Base-by-base conservation (phyloP, 2,113 vertebrate species). In the Macquaria ambigua region DNA sequence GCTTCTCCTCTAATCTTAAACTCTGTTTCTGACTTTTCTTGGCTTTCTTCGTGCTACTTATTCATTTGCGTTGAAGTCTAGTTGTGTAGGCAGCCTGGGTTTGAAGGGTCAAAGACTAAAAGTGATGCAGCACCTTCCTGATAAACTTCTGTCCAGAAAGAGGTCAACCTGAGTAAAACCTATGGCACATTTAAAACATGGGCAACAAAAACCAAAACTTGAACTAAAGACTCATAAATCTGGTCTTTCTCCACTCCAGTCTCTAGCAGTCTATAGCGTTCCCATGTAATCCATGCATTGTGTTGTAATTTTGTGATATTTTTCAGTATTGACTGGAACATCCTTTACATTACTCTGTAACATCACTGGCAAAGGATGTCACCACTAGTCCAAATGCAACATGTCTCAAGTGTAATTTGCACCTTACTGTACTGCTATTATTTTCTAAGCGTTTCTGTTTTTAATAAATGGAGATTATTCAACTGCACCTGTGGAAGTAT, bases 401-500 rank as follows among this genome's bases (percentile, higher is more conserved):
- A 77, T 84, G 77, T 93, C 90, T 87, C 64, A 59, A 82, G 59
- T 90, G 82, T 91, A 70, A 88, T 93, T 92, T 93, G 94, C 94
- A 95, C 93, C 92, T 95, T 95, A 93, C 74, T 90, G 89, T 94
- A 86, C 80, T 85, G 89, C 90, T 94, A 41, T 94, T 92, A 82
- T 92, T 95, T 94, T 94, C 89, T 93, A 93, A 90, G 67, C 79
- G 21, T 91, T 87, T 94, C 85, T 89, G 91, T 93, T 95, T 94
- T 82, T 94, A 95, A 95, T 95, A 96, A 94, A 95, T 93, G 88
- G 89, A 93, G 78, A 90, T 76, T 86, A 93, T 88, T 84, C 6
- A 59, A 94, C 81, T 88, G 87, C 77, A 91, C 9, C 56, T 20
- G 34, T 85, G 61, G 14, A 56, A 3, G 21, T 43, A 8, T 0